Percentiles rank a stretch among this genome's conserved stretches.
Conservation (phyloP, 2,888 invertebrate species). For the Syrphus vitripennis region DNA sequence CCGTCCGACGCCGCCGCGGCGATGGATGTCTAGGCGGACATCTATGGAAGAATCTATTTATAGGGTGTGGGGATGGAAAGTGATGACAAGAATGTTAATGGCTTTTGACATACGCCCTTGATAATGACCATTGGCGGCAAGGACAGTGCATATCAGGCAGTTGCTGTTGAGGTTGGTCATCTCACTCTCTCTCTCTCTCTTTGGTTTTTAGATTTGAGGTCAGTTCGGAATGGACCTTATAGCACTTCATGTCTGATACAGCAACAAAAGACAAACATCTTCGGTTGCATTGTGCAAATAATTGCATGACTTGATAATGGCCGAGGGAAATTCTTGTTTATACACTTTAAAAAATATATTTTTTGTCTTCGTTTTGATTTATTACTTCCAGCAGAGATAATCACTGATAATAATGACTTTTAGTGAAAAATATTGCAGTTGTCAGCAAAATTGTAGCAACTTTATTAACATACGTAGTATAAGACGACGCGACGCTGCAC, state of each 20-base stretch:
- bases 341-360: not conserved
- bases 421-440: no score
- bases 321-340: conserved; percentile 24
- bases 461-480: no score
- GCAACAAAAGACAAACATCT: conserved; percentile 9
- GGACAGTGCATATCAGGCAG: not conserved
- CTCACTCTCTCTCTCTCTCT: no score
- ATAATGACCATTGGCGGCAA: conserved; percentile 58
- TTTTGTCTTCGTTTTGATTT: not conserved
- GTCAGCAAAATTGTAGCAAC: no score
- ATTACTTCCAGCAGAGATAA: not conserved
- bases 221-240: conserved; percentile 44
- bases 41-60: conserved; percentile 62
- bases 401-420: no score
- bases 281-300: conserved; percentile 55
- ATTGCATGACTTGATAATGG: conserved; percentile 57
- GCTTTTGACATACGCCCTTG: conserved; percentile 75
- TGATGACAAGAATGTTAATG: conserved; percentile 77
- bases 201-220: conserved; percentile 12
- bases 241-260: conserved; percentile 26
- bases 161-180: conserved; percentile 13
- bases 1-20: not conserved
- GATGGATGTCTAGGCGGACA: conserved; percentile 25
- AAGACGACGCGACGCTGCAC: no score
- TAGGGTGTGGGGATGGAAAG: conserved; percentile 74